These are phyloP conservation scores for Danio kyathit DNA, from an alignment of 2,797 vertebrate genomes.

Conservation along the genomic window DNA sequence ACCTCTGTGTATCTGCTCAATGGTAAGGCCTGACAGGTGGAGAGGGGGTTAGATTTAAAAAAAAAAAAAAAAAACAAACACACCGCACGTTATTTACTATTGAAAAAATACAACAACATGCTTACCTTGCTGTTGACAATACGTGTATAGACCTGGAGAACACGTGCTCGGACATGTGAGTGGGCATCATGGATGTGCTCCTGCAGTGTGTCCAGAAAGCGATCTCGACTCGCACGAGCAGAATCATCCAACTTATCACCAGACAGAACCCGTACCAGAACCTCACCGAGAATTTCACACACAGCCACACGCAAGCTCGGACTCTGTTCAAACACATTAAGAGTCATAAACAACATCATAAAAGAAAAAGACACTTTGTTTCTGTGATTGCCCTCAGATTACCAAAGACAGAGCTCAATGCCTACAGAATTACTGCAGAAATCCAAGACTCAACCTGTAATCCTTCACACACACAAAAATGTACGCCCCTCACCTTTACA, in stretches of 20 bases:
- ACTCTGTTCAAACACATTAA: slow-evolving; percentile 75
- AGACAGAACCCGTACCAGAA: slow-evolving; percentile 86
- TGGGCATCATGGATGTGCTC: slow-evolving; percentile 89
- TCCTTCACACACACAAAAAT: slow-evolving; percentile 57
- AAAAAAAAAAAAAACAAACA: neutral
- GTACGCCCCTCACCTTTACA: slow-evolving; percentile 53
- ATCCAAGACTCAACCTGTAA: slow-evolving; percentile 54
- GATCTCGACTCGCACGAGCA: slow-evolving; percentile 86
- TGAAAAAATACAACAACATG: neutral
- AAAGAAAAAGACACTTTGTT: neutral
- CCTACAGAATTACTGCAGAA: slow-evolving; percentile 59
- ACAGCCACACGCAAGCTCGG: slow-evolving; percentile 90
- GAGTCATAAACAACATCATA: neutral
- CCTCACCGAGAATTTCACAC: slow-evolving; percentile 90
- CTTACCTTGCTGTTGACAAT: slow-evolving; percentile 91
- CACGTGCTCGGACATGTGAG: slow-evolving; percentile 88
- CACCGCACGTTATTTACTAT: no score
- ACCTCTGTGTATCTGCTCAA: slow-evolving; percentile 89
- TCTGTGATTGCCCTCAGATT: slow-evolving; percentile 51
- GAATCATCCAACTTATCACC: slow-evolving; percentile 88
- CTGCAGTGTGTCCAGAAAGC: slow-evolving; percentile 90
- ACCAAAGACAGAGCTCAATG: slow-evolving; percentile 64
- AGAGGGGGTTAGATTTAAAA: neutral
- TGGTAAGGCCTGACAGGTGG: slow-evolving; percentile 85
- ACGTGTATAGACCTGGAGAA: slow-evolving; percentile 89